Evolutionary conservation across 2,797 vertebrate species (phyloP), one percentile per base, ranked within the genome.

Genomic region (Neosilurus mollespiculum): DNA sequence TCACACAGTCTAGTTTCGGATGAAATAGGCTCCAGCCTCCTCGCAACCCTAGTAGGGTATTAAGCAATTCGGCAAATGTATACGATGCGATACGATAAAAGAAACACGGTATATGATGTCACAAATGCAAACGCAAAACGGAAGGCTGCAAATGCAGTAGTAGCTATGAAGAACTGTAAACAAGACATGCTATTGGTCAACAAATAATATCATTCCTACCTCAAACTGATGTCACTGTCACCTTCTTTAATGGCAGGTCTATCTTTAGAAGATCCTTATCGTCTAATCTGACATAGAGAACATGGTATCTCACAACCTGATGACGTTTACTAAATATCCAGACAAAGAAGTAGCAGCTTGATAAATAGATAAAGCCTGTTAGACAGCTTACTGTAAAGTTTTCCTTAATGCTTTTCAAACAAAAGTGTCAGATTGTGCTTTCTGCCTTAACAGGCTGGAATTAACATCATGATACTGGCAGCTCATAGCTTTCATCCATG

Each of bases 401-500:
- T 43, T 3, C 61, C 56, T 54, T 43, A 24, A n/a, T 61, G 26
- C 59, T 64, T 51, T 64, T 51, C 43, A 43, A 59, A 51, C 43
- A 24, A 20, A 78, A 26, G 11, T 51, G 76, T 43, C n/a, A 26
- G n/a, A 51, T 65, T 78, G 9, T 64, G 30, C 49, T n/a, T 69
- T 69, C 67, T 61, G 37, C 18, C 15, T 24, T 49, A 62, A 81
- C 22, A 51, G 69, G 69, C 51, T 71, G 56, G 67, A 58, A 43
- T 69, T 37, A 81, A 62, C 62, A 30, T 12, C 16, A 58, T n/a
- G 49, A 58, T 80, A 4, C 26, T 69, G 65, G 54, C 80, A 70
- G 66, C 66, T 59, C 59, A 26, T 81, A 16, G 15, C 54, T 62
- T 72, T 81, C 43, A 30, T 71, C 56, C 67, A 26, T 26, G 62